phyloP scores from a whole-genome alignment of 2,113 vertebrate genomes.

The Dromaius novaehollandiae region DNA sequence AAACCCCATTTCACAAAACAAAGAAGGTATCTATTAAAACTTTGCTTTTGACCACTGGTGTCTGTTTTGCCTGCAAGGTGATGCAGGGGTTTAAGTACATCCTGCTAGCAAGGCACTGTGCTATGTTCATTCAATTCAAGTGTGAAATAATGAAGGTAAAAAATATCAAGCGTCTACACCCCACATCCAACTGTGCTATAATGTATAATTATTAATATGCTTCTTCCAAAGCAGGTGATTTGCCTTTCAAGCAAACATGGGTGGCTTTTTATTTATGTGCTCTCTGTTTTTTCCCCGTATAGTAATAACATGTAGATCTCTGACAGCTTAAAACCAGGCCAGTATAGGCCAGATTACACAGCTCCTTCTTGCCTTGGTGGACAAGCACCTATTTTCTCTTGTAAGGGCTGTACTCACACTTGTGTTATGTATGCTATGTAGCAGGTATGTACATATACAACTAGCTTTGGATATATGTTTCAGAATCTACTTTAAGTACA shows the following conservation, averaged over 20 bases:
- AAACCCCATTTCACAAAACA: background rate
- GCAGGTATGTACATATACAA: background rate
- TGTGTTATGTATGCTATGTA: background rate
- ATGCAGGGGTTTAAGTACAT: background rate
- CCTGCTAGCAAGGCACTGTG: background rate
- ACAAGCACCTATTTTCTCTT: background rate
- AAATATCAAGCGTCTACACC: background rate
- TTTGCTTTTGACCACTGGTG: background rate
- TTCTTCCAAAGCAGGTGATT: background rate
- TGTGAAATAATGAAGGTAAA: background rate
- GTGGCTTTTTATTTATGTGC: background rate
- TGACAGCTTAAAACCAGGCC: background rate
- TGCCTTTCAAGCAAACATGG: background rate
- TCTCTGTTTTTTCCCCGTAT: rapidly evolving
- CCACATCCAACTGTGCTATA: background rate
- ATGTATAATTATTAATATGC: background rate
- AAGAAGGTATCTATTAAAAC: background rate
- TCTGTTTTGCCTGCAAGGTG: background rate
- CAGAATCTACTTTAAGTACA: background rate
- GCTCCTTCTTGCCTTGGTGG: background rate
- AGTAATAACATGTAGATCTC: background rate
- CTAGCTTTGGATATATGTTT: background rate
- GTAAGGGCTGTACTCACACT: background rate
- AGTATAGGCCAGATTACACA: background rate
- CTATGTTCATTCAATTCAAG: background rate